Evolutionary conservation across 1,140 invertebrate species (phyloP).

Genomic region (Cydia pomonella): DNA sequence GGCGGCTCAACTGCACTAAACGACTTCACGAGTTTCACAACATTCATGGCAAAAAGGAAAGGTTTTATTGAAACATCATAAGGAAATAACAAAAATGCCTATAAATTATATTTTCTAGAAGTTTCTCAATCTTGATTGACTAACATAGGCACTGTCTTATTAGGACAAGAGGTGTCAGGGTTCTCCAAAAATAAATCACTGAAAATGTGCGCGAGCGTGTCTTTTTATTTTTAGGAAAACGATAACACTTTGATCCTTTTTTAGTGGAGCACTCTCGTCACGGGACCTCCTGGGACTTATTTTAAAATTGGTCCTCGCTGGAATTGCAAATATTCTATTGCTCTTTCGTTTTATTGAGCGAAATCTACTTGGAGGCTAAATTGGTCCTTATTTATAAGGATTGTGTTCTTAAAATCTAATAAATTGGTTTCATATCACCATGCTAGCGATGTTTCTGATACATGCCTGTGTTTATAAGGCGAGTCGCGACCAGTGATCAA

Average conservation of each 20-base stretch:
- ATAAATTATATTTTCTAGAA: not conserved
- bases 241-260: not conserved
- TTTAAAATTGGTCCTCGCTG: no score
- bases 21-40: slow-evolving; percentile 11
- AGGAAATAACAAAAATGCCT: not conserved
- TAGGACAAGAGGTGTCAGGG: not conserved
- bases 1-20: not conserved
- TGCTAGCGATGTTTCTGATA: not conserved
- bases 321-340: no score
- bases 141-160: not conserved
- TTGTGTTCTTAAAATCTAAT: not conserved
- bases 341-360: no score
- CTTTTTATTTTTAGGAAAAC: not conserved
- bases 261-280: no score
- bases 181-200: not conserved
- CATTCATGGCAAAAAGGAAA: slow-evolving; percentile 10
- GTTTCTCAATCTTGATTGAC: not conserved
- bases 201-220: not conserved
- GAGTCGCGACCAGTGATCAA: not conserved
- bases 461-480: slow-evolving; percentile 16
- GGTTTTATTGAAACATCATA: not conserved
- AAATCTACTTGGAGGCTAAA: no score
- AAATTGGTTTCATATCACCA: not conserved
- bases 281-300: no score
- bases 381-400: no score